These are phyloP conservation scores for Mystacides longicornis DNA, from an alignment of 2,888 invertebrate genomes.

Conservation along the genomic window DNA sequence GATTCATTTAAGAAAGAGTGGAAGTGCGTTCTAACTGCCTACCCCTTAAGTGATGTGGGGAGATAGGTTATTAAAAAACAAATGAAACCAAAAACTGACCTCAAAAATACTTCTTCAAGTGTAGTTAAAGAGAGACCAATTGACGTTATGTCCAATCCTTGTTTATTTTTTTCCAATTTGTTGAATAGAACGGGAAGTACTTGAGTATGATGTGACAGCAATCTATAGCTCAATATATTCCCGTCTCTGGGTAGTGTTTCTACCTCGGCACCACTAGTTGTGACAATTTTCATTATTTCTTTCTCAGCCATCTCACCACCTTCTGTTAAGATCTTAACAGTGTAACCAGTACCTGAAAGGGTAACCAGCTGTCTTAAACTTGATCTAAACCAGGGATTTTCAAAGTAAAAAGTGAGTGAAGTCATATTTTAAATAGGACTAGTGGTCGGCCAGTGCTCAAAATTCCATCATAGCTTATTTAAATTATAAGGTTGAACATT, in stretches of 20 bases:
- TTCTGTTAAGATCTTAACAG: slow-evolving; percentile 31
- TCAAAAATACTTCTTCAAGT: slow-evolving; percentile 87
- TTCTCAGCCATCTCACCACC: slow-evolving; percentile 18
- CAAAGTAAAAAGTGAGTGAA: too few species aligned
- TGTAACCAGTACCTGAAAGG: slow-evolving; percentile 30
- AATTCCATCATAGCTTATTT: too few species aligned
- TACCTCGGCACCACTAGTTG: background rate
- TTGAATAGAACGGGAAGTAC: slow-evolving; percentile 5
- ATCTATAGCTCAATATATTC: slow-evolving; percentile 3
- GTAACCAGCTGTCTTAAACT: too few species aligned
- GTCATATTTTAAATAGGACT: too few species aligned
- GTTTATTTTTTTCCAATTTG: slow-evolving; percentile 50
- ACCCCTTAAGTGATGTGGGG: background rate
- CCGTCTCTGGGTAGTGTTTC: background rate
- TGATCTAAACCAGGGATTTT: too few species aligned
- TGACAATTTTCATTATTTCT: background rate
- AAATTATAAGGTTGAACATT: too few species aligned
- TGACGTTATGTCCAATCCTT: slow-evolving; percentile 59
- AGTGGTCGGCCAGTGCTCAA: too few species aligned
- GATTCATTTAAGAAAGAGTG: background rate
- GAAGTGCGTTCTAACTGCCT: background rate
- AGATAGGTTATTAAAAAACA: too few species aligned
- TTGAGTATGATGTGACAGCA: background rate
- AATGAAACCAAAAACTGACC: slow-evolving; percentile 47
- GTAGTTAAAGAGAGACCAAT: slow-evolving; percentile 83